phyloP scores from a whole-genome alignment of 2,888 invertebrate genomes.

The Lycia hirtaria region DNA sequence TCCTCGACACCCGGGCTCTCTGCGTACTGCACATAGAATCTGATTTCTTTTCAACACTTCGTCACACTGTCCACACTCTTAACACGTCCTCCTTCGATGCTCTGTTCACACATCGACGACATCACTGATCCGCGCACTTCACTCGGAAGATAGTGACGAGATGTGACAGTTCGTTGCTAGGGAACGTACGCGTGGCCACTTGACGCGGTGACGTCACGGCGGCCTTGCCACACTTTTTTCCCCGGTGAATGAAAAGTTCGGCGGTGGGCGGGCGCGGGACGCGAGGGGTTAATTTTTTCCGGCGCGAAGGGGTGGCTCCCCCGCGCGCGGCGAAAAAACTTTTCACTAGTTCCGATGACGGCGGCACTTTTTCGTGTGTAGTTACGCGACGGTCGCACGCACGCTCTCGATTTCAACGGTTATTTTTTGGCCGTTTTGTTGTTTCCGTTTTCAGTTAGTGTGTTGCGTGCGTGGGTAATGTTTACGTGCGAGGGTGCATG shows the following conservation, averaged over 20 bases:
- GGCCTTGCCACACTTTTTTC: constrained; percentile 87
- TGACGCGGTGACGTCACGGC: constrained; percentile 83
- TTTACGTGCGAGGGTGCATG: constrained; percentile 54
- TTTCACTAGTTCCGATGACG: constrained; percentile 85
- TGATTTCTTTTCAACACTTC: constrained; percentile 54
- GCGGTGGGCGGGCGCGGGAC: constrained; percentile 81
- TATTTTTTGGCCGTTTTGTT: constrained; percentile 51
- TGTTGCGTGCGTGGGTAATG: constrained; percentile 47
- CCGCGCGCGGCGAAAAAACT: constrained; percentile 80
- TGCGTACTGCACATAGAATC: constrained; percentile 82
- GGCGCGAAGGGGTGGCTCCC: constrained; percentile 77
- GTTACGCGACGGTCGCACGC: constrained; percentile 77
- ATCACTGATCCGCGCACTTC: constrained; percentile 48
- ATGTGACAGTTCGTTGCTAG: constrained; percentile 77
- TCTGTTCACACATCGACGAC: constrained; percentile 53
- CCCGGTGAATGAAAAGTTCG: constrained; percentile 87
- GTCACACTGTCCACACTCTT: constrained; percentile 66
- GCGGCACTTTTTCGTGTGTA: constrained; percentile 81
- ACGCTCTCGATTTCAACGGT: constrained; percentile 69
- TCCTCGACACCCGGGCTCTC: constrained; percentile 81
- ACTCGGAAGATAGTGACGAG: constrained; percentile 48
- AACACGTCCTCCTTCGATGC: constrained; percentile 50
- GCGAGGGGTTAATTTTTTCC: constrained; percentile 82
- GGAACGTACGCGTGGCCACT: constrained; percentile 81
- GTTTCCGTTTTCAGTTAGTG: constrained; percentile 46